phyloP scores from a whole-genome alignment of 1,140 invertebrate genomes.

The Macrosteles quadrilineatus region DNA sequence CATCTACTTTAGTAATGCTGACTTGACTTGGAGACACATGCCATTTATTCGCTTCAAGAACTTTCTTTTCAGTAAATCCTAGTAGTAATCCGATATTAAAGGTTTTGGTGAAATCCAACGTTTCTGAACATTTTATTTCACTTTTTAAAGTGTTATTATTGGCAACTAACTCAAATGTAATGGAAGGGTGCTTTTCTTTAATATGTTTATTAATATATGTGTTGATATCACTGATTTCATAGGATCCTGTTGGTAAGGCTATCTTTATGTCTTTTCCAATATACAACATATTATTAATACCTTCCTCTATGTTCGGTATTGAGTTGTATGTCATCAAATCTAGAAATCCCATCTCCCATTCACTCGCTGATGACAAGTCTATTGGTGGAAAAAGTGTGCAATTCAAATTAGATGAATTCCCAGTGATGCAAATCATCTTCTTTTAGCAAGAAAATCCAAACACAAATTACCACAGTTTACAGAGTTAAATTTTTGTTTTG shows the following conservation, averaged over 20 bases:
- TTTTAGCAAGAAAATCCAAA: neutral
- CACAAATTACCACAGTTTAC: conserved; percentile 29
- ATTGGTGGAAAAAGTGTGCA: conserved; percentile 14
- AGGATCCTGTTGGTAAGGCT: conserved; percentile 25
- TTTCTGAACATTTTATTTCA: neutral
- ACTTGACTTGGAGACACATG: conserved; percentile 22
- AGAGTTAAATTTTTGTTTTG: conserved; percentile 2
- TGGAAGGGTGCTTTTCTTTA: neutral
- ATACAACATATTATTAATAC: conserved; percentile 11
- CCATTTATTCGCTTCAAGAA: neutral
- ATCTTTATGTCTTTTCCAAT: neutral
- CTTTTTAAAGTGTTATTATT: conserved; percentile 17
- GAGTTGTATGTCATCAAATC: conserved; percentile 25
- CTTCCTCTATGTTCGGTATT: conserved; percentile 26
- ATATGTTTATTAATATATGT: neutral
- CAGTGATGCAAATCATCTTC: neutral
- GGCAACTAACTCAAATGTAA: neutral
- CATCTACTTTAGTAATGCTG: conserved; percentile 23
- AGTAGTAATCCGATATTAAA: neutral
- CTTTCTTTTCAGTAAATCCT: neutral
- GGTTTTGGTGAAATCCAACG: neutral
- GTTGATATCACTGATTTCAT: conserved; percentile 12
- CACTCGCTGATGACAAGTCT: neutral
- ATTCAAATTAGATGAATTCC: neutral
- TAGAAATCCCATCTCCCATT: conserved; percentile 17